A percentile compares a stretch with the other conserved stretches of the same genome.
Evolutionary conservation across 2,797 vertebrate species (phyloP).

Genomic region (Salarias fasciatus): DNA sequence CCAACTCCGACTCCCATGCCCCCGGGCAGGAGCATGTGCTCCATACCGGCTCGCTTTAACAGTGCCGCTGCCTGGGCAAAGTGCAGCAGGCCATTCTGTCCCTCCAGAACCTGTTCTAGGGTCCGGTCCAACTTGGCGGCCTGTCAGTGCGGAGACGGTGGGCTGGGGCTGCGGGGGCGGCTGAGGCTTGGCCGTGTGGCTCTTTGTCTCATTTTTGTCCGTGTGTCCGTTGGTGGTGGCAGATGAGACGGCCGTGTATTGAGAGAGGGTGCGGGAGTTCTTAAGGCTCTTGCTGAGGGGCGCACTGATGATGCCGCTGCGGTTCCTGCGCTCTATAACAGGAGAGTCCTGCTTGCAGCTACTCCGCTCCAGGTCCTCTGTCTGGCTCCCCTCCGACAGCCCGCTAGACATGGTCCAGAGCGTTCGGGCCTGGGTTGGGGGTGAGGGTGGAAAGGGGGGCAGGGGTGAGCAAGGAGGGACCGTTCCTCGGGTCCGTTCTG

Average conservation of each 20-base stretch:
- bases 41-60: constrained; percentile 94
- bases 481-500: constrained; percentile 66
- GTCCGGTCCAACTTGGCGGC: constrained; percentile 94
- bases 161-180: constrained; percentile 81
- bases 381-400: constrained; percentile 85
- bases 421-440: constrained; percentile 69
- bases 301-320: constrained; percentile 96
- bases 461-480: constrained; percentile 64
- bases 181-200: constrained; percentile 87
- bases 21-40: constrained; percentile 88
- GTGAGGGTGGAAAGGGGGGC: constrained; percentile 73
- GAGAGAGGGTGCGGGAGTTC: constrained; percentile 95
- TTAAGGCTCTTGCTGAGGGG: constrained; percentile 98
- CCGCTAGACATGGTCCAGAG: constrained; percentile 92
- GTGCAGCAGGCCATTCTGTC: constrained; percentile 95
- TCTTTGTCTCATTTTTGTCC: constrained; percentile 88
- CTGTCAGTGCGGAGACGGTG: constrained; percentile 85
- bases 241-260: constrained; percentile 91
- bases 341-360: constrained; percentile 84
- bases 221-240: constrained; percentile 88
- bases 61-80: constrained; percentile 96
- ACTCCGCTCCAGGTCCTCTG: constrained; percentile 87
- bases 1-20: constrained; percentile 86
- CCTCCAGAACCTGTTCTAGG: constrained; percentile 93
- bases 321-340: constrained; percentile 91